These are phyloP conservation scores for Festucalex cinctus DNA, from an alignment of 2,113 vertebrate genomes.

Conservation along the genomic window DNA sequence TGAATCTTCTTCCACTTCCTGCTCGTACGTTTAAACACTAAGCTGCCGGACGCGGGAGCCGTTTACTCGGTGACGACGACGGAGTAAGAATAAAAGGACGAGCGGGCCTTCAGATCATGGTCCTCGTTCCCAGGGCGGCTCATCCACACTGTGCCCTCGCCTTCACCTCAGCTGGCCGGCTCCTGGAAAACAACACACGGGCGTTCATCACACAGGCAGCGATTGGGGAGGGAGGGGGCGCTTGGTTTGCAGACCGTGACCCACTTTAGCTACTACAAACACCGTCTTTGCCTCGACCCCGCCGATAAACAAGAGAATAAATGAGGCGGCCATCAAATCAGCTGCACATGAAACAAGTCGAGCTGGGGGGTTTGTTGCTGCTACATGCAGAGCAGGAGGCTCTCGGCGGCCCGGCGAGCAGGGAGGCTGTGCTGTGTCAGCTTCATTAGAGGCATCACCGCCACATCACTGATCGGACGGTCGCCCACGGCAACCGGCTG, in stretches of 20 bases:
- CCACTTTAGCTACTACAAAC: slow-evolving; percentile 49
- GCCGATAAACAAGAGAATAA: slow-evolving; percentile 33
- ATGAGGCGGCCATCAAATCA: slow-evolving; percentile 46
- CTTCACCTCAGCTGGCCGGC: slow-evolving; percentile 63
- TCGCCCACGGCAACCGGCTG: slow-evolving; percentile 64
- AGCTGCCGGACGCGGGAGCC: not conserved
- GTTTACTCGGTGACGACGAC: not conserved
- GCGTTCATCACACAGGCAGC: slow-evolving; percentile 29
- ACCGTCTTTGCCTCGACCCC: slow-evolving; percentile 22
- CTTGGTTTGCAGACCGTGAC: slow-evolving; percentile 43
- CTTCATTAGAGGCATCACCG: slow-evolving; percentile 76
- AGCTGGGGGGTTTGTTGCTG: slow-evolving; percentile 6
- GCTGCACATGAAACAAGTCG: slow-evolving; percentile 32
- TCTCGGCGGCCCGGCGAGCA: slow-evolving; percentile 50
- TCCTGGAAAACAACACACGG: slow-evolving; percentile 63
- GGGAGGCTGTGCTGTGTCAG: slow-evolving; percentile 72
- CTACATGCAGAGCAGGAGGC: slow-evolving; percentile 47
- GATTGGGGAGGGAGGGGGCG: not conserved
- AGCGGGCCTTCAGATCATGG: slow-evolving; percentile 72
- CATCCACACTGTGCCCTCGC: slow-evolving; percentile 58
- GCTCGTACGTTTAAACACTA: slow-evolving; percentile 4
- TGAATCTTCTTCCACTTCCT: slow-evolving; percentile 12
- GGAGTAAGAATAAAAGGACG: slow-evolving; percentile 45
- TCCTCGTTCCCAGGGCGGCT: slow-evolving; percentile 51
- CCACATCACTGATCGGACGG: slow-evolving; percentile 69